These are phyloP conservation scores for Eucriotettix oculatus DNA, from an alignment of 2,888 invertebrate species.

Conservation along the genomic window DNA sequence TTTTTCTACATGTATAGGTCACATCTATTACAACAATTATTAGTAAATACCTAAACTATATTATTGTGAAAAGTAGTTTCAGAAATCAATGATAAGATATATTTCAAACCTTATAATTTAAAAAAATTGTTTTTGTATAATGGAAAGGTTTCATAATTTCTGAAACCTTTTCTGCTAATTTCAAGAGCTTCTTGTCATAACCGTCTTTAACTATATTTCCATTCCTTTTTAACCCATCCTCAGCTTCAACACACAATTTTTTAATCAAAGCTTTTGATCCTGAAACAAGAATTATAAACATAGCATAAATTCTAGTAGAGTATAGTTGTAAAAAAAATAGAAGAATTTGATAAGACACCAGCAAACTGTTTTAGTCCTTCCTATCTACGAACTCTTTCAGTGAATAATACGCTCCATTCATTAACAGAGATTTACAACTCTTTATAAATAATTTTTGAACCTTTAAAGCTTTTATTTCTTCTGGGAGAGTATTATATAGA, in stretches of 20 bases:
- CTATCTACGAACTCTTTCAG: too few species aligned
- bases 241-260: conserved; percentile 5
- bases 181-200: conserved; percentile 1
- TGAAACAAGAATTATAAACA: not conserved
- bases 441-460: too few species aligned
- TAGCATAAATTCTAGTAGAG: too few species aligned
- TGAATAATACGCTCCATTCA: too few species aligned
- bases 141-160: conserved; percentile 12
- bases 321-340: too few species aligned
- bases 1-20: too few species aligned
- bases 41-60: not conserved
- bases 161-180: conserved; percentile 5
- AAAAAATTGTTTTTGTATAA: conserved; percentile 31
- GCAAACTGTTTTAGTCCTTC: too few species aligned
- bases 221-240: conserved; percentile 7
- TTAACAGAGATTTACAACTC: too few species aligned
- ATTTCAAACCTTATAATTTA: conserved; percentile 27
- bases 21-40: too few species aligned
- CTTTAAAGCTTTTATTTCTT: too few species aligned
- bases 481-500: too few species aligned
- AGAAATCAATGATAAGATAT: not conserved
- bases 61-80: not conserved
- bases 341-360: too few species aligned
- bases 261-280: conserved; percentile 4
- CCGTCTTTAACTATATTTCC: conserved; percentile 7